These are phyloP conservation scores for Corythaixoides concolor DNA, from an alignment of 2,113 vertebrate genomes.

Conservation along the genomic window DNA sequence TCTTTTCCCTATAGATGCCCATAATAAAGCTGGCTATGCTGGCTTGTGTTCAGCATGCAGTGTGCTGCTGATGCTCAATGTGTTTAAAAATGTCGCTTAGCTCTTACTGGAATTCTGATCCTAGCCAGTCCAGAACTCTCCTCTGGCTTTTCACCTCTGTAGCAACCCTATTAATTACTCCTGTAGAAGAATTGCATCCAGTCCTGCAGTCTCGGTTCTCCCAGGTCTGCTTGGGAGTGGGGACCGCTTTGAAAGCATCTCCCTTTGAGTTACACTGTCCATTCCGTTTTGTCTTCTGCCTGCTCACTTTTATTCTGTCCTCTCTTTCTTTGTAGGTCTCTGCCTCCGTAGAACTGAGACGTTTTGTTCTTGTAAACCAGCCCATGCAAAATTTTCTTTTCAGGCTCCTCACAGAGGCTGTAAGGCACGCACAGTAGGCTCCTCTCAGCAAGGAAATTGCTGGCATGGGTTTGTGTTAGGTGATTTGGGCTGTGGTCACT, in stretches of 20 bases:
- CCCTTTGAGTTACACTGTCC: background rate
- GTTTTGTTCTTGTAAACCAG: slow-evolving; percentile 21
- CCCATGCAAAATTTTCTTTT: slow-evolving; percentile 25
- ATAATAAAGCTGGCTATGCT: accelerated
- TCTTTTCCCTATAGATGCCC: accelerated
- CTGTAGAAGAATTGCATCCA: background rate
- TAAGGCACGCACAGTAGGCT: background rate
- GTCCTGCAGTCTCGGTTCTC: background rate
- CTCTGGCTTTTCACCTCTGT: background rate
- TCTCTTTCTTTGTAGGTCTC: background rate
- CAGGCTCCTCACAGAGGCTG: background rate
- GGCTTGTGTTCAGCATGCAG: background rate
- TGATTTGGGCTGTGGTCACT: background rate
- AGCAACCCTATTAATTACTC: background rate
- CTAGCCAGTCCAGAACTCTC: background rate
- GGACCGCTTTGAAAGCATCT: background rate
- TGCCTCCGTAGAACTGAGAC: background rate
- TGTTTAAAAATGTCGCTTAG: background rate
- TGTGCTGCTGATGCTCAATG: background rate
- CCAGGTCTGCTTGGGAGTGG: background rate
- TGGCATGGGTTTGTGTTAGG: background rate
- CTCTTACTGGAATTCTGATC: background rate
- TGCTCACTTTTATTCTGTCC: background rate
- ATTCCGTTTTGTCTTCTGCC: background rate
- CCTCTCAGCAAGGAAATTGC: background rate